Evolutionary conservation across 2,888 invertebrate genomes (phyloP).

Genomic region (Lithophane leautieri): DNA sequence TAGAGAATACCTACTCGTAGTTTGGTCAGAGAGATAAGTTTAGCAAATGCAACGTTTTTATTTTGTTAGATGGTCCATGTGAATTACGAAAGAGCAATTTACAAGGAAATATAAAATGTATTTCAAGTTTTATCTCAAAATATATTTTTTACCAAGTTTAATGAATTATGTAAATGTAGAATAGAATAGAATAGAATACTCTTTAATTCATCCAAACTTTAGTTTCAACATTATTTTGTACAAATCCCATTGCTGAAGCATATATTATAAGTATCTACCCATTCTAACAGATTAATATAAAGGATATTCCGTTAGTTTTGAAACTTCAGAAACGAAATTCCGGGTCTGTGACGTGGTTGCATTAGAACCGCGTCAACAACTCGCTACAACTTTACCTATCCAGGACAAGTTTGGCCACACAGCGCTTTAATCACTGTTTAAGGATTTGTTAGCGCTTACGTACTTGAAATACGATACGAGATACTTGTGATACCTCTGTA

Average conservation of each 20-base stretch:
- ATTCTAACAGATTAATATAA: neutral
- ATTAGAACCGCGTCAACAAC: conserved; percentile 52
- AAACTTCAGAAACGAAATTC: conserved; percentile 6
- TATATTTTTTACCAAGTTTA: no score
- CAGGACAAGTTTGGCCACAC: conserved; percentile 43
- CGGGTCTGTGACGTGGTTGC: conserved; percentile 21
- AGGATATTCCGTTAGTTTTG: conserved; percentile 10
- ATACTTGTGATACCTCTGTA: conserved; percentile 27
- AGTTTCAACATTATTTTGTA: neutral
- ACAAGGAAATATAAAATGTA: no score
- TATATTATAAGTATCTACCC: rapidly evolving
- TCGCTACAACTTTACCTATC: conserved; percentile 58
- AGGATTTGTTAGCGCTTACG: conserved; percentile 39
- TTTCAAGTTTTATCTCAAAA: no score
- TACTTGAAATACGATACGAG: conserved; percentile 28
- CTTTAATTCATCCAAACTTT: neutral
- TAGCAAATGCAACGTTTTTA: conserved; percentile 17
- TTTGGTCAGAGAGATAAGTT: conserved; percentile 14
- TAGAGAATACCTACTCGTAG: conserved; percentile 4
- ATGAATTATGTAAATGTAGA: neutral
- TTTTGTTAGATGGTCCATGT: neutral
- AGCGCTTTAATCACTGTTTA: conserved; percentile 59
- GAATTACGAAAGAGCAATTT: no score
- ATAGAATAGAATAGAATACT: no score
- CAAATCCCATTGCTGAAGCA: neutral